Conservation (phyloP, 2,797 vertebrate species). For the Streptopelia turtur region DNA sequence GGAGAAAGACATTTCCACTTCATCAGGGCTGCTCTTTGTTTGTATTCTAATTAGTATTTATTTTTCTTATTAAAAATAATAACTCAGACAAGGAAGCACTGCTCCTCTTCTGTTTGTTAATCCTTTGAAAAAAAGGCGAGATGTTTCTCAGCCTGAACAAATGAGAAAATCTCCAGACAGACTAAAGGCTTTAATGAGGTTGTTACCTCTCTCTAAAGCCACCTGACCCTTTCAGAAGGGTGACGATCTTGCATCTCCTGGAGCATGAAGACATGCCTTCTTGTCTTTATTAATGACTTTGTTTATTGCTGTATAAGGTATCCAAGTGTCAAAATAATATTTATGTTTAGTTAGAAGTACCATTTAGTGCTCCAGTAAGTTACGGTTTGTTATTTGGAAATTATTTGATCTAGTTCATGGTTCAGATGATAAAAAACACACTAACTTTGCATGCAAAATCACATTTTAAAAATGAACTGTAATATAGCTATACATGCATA, state of each 20-base stretch:
- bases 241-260: neutral
- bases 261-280: neutral
- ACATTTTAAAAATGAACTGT: neutral
- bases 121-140: neutral
- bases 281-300: neutral
- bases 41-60: slow-evolving; percentile 47
- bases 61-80: slow-evolving; percentile 47
- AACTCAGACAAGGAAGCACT: neutral
- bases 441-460: neutral
- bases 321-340: neutral
- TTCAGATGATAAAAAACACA: neutral
- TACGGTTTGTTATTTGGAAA: neutral
- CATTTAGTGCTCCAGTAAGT: neutral
- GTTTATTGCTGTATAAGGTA: neutral
- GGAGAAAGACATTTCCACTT: slow-evolving; percentile 7
- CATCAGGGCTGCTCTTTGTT: neutral
- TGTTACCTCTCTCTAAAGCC: slow-evolving; percentile 9
- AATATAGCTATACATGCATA: neutral
- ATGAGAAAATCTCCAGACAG: slow-evolving; percentile 33
- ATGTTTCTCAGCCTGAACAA: neutral
- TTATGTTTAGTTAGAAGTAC: neutral
- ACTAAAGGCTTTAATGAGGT: slow-evolving; percentile 39
- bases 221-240: neutral
- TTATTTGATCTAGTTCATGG: neutral
- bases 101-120: slow-evolving; percentile 23